Conservation (phyloP, 2,797 vertebrate species). For the Echiichthys vipera region DNA sequence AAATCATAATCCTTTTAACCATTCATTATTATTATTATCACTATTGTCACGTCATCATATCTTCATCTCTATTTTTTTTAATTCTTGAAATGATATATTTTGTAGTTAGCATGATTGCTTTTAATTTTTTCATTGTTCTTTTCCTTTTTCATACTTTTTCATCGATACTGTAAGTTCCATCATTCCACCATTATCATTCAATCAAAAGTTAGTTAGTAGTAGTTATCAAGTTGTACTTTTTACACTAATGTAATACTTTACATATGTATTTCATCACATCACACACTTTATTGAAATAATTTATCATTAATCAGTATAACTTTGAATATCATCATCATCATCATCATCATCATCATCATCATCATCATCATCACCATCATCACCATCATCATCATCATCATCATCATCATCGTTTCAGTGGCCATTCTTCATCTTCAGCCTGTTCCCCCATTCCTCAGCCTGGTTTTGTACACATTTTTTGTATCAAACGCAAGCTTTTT, state of each 20-base stretch:
- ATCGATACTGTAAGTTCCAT: conserved; percentile 20
- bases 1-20: conserved; percentile 6
- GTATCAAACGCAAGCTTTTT: conserved; percentile 61
- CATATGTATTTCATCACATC: neutral
- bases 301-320: neutral
- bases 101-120: neutral
- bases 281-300: neutral
- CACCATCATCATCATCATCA: neutral
- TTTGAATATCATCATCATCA: conserved; percentile 3
- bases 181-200: neutral
- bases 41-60: neutral
- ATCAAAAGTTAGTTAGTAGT: neutral
- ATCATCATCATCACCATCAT: neutral
- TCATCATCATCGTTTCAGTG: conserved; percentile 9
- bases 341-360: neutral
- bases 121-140: neutral
- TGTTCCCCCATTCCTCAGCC: conserved; percentile 8
- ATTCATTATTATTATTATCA: conserved; percentile 1
- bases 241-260: neutral
- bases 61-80: neutral
- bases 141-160: conserved; percentile 1
- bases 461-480: conserved; percentile 49
- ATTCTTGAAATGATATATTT: neutral
- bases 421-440: conserved; percentile 14
- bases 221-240: neutral